Base-by-base conservation (phyloP, 2,888 invertebrate genomes). In the Hetaerina titia region DNA sequence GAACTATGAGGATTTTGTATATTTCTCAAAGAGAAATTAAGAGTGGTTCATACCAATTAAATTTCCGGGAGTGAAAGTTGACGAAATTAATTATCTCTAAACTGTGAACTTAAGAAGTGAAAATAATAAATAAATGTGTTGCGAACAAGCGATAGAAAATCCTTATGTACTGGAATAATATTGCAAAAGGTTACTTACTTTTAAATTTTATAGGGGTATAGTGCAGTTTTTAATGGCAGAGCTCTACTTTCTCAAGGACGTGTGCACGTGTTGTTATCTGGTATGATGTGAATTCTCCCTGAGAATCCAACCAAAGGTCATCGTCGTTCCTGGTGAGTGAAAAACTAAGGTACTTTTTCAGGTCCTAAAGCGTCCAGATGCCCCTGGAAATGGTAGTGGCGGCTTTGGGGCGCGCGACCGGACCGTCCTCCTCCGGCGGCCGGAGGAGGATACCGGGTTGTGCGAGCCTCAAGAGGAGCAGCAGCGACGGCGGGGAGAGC, bases 331-430 rank as follows among this genome's bases (percentile, higher is more conserved):
- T 17, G 7, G 8, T 22, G 45, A 45, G 17, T 13, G 81, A 9
- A 5, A 31, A 11, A 11, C 9, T 19, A 13, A 81, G 11, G 81
- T 81, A 15, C 15, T 13, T 31, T 15, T 31, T 31, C 81, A 13
- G 9, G 25, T 81, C 81, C 31, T 2, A 25, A 81, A 81, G 25
- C 81, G 13, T 31, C 81, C 31, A 81, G 64, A 92, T 92, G 92
- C 92, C 92, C 92, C 92, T 92, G 69, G 92, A 92, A 31, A 92
- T 92, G 92, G 92, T 92, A 56, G 92, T 92, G 69, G 92, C 92
- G 45, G 92, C 92, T 57, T 74, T 92, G 92, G 92, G 92, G n/a
- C 92, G 92, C 25, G 64, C 92, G 92, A 69, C 92, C 92, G 92
- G 69, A 13, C 45, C 92, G 56, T 92, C 92, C 92, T 81, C 81